Base-by-base conservation (phyloP, 2,113 vertebrate species). In the Mesembrinibis cayennensis region DNA sequence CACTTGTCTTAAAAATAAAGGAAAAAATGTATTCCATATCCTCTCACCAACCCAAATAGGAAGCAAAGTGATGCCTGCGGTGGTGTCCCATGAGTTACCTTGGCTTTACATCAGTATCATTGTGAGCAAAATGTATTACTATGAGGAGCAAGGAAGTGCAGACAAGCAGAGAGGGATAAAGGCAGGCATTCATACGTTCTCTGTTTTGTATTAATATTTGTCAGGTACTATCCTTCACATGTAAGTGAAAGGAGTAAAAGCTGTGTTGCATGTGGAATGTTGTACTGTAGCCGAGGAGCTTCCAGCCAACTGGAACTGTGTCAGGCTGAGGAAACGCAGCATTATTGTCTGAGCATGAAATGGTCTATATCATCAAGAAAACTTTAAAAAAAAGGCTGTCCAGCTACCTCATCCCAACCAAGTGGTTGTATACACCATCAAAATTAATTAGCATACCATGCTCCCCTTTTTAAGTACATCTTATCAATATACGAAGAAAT, bases 221-320 rank as follows among this genome's bases (percentile, higher is more conserved):
- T 47, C 67, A 69, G 65, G 32, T 81, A 45, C 26, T 63, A 19
- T 56, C 29, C 27, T 79, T 79, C 69, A 50, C 38, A 22, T 27
- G 36, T 34, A 20, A 63, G 38, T 11, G 16, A 29, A 72, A 72
- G 47, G 13, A 47, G 19, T 8, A 34, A 76, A 62, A 65, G 16
- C 38, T 27, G 5, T 2, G 16, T 29, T 56, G 11, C 2, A 0
- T 42, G 44, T 1, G 0, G 5, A 12, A 4, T 4, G 56, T 30
- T 73, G 26, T 44, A 32, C 8, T 78, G 78, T 1, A 66, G 30
- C 26, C 0, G 5, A 76, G 56, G 30, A 80, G 34, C 12, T 83
- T 36, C 47, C 52, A 90, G 79, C 25, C 79, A 79, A 2, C 30
- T n/a, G 66, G 62, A 73, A 52, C n/a, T 8, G 27, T 38, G n/a